These are phyloP conservation scores for Crypturellus undulatus DNA, from an alignment of 2,113 vertebrate genomes.

Conservation along the genomic window DNA sequence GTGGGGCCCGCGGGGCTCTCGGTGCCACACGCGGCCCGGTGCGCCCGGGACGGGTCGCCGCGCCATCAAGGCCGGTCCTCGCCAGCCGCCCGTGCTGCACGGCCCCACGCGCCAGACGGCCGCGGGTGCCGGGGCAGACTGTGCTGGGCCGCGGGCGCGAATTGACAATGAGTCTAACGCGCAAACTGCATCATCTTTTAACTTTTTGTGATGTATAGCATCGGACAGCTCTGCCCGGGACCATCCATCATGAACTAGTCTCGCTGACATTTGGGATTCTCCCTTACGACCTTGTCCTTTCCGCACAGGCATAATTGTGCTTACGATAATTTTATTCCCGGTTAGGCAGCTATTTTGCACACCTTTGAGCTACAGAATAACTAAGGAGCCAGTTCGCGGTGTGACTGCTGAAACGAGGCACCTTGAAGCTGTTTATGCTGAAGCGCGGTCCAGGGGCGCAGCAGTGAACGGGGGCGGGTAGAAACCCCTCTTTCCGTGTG, in stretches of 20 bases:
- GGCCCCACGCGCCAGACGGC: constrained; percentile 46
- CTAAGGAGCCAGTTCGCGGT: constrained; percentile 35
- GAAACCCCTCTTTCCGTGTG: background rate
- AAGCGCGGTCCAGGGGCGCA: background rate
- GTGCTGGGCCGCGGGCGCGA: background rate
- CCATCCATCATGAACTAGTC: constrained; percentile 62
- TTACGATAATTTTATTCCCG: constrained; percentile 68
- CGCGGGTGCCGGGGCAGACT: background rate
- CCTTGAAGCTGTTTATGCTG: constrained; percentile 64
- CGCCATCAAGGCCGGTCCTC: too few relatives aligned
- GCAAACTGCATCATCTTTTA: constrained; percentile 63
- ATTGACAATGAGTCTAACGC: constrained; percentile 47
- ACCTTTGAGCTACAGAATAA: constrained; percentile 59
- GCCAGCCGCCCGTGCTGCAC: background rate
- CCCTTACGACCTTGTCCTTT: constrained; percentile 67
- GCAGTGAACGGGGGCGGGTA: constrained; percentile 43
- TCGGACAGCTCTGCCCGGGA: constrained; percentile 57
- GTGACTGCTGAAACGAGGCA: constrained; percentile 16
- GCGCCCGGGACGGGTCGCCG: too few relatives aligned
- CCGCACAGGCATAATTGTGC: constrained; percentile 53
- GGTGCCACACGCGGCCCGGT: background rate
- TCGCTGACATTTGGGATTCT: constrained; percentile 66
- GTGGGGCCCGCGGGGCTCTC: background rate
- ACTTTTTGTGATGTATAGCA: constrained; percentile 65
- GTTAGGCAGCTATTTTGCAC: constrained; percentile 63